Percentiles rank a stretch among this genome's conserved stretches.
Conservation (phyloP, 2,888 invertebrate genomes). For the Troides aeacus region DNA sequence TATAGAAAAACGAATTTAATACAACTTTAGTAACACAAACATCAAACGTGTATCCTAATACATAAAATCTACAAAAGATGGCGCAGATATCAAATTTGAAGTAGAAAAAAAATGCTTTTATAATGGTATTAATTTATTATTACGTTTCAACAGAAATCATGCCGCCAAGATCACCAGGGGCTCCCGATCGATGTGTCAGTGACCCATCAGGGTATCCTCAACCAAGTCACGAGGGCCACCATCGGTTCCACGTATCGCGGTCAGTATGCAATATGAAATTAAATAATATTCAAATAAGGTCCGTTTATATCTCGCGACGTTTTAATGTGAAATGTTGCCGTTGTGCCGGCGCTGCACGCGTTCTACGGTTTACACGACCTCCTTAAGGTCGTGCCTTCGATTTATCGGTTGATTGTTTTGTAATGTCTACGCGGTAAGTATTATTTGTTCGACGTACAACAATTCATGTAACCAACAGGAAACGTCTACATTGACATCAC, state of each 20-base stretch:
- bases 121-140: conserved; percentile 33
- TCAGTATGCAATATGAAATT: conserved; percentile 68
- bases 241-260: conserved; percentile 72
- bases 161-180: conserved; percentile 61
- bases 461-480: neutral
- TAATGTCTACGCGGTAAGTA: neutral
- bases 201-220: conserved; percentile 54
- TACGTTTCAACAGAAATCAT: conserved; percentile 66
- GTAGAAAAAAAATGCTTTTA: no score
- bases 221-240: conserved; percentile 61
- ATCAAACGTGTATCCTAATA: neutral
- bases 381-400: conserved; percentile 25
- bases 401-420: conserved; percentile 19
- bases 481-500: no score
- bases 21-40: neutral
- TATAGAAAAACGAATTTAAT: conserved; percentile 1
- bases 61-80: conserved; percentile 44
- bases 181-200: conserved; percentile 56
- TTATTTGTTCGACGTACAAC: neutral
- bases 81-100: conserved; percentile 37
- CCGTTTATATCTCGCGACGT: conserved; percentile 38
- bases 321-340: conserved; percentile 36
- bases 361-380: conserved; percentile 29
- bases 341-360: conserved; percentile 7
- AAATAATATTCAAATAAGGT: conserved; percentile 41